phyloP scores from a whole-genome alignment of 2,113 vertebrate genomes.

The Hemiprocne comata region DNA sequence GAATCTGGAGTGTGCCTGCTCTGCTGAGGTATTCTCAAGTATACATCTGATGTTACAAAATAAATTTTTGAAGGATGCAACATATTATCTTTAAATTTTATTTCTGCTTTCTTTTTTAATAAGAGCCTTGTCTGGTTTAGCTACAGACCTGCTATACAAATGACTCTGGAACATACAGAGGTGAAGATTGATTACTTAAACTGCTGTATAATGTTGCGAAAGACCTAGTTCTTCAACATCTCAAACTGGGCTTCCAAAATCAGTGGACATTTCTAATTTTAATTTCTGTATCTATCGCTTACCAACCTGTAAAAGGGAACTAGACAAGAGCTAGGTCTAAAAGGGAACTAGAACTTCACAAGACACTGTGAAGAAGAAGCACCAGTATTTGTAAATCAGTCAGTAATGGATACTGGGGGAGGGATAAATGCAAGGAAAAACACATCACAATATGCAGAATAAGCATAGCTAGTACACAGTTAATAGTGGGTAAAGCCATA shows the following conservation, averaged over 20 bases:
- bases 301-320: background rate
- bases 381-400: background rate
- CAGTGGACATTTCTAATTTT: background rate
- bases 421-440: background rate
- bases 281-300: background rate
- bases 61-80: background rate
- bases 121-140: background rate
- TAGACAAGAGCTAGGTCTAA: too few relatives aligned
- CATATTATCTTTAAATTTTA: background rate
- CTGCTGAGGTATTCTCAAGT: background rate
- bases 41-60: background rate
- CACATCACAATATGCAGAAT: background rate
- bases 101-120: background rate
- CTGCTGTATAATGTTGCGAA: background rate
- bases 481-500: background rate
- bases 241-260: background rate
- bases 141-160: background rate
- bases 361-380: background rate
- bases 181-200: background rate
- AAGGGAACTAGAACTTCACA: background rate
- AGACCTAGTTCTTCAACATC: background rate
- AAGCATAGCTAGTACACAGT: background rate
- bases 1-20: background rate
- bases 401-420: background rate
- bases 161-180: background rate